Evolutionary conservation across 2,797 vertebrate genomes (phyloP).

Genomic region (Chelonia mydas): DNA sequence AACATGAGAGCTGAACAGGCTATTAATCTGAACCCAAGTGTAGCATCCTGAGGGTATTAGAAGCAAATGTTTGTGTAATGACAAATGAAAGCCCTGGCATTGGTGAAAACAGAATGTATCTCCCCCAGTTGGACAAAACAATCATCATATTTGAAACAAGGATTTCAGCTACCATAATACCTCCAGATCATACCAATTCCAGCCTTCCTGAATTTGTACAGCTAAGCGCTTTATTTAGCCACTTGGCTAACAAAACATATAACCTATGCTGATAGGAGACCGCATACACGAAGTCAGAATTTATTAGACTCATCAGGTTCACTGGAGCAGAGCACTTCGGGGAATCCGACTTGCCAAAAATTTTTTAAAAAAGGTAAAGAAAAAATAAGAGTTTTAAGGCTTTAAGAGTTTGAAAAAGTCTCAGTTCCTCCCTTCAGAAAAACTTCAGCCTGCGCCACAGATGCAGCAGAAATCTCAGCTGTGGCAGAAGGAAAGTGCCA

Average conservation of each 20-base stretch:
- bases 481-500: not conserved
- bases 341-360: not conserved
- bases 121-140: not conserved
- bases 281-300: constrained; percentile 19
- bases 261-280: not conserved
- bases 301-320: not conserved
- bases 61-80: constrained; percentile 13
- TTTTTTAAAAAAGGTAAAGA: not conserved
- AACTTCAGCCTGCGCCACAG: not conserved
- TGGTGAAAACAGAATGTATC: not conserved
- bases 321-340: not conserved
- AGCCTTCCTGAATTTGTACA: not conserved
- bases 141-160: not conserved
- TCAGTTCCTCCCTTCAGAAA: not conserved
- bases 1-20: constrained; percentile 15
- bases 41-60: constrained; percentile 24
- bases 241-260: not conserved
- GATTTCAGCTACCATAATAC: not conserved
- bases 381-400: not conserved
- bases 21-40: constrained; percentile 31
- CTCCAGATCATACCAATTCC: too few species aligned
- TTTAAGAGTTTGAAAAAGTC: not conserved
- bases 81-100: not conserved
- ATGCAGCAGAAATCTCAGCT: constrained; percentile 31
- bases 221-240: not conserved